Conservation (phyloP, 2,113 vertebrate genomes). For the Ctenomys sociabilis region DNA sequence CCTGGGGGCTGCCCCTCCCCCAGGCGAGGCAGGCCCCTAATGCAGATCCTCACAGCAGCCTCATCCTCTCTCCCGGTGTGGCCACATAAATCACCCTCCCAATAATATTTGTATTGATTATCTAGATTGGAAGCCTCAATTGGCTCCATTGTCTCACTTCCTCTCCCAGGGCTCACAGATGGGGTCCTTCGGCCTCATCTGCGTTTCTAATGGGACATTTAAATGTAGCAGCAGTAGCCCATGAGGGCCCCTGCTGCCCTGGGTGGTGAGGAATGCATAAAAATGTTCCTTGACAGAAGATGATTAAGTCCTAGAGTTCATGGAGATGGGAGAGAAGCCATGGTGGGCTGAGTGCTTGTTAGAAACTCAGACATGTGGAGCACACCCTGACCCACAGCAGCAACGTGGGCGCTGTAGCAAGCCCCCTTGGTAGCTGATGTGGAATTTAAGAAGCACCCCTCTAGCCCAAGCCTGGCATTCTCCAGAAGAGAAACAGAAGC, state of each 20-base stretch:
- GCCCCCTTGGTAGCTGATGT: background rate
- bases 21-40: constrained; percentile 31
- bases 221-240: constrained; percentile 43
- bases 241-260: background rate
- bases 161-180: constrained; percentile 88
- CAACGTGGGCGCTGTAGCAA: background rate
- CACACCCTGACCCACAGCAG: background rate
- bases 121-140: constrained; percentile 85
- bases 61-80: constrained; percentile 75
- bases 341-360: background rate
- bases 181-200: constrained; percentile 86
- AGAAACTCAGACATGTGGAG: background rate
- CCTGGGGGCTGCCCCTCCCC: constrained; percentile 44
- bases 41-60: constrained; percentile 75
- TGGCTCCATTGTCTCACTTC: constrained; percentile 87
- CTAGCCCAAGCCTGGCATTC: no score
- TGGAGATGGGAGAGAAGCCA: background rate
- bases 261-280: background rate
- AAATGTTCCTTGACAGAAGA: constrained; percentile 3
- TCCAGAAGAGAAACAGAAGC: constrained; percentile 29
- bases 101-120: constrained; percentile 91
- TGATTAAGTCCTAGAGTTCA: background rate
- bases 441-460: background rate
- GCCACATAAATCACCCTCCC: constrained; percentile 87
- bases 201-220: constrained; percentile 84